Evolutionary conservation across 2,888 invertebrate genomes (phyloP).

Genomic region (Watsonalla cultraria): DNA sequence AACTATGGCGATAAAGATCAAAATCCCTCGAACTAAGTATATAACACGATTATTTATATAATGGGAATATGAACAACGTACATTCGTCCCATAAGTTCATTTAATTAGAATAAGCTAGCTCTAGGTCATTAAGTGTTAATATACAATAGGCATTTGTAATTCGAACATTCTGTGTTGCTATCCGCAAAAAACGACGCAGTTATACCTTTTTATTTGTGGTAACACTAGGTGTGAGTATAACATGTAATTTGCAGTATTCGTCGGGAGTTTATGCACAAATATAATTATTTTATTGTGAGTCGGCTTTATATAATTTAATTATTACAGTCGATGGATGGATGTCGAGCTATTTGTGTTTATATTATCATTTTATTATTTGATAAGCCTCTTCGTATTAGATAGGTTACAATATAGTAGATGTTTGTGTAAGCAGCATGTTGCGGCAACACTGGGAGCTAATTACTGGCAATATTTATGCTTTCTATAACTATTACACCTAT

Average conservation of each 20-base stretch:
- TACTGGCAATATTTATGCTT: slow-evolving; percentile 25
- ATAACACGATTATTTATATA: slow-evolving; percentile 3
- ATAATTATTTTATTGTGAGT: slow-evolving; percentile 33
- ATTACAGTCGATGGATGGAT: slow-evolving; percentile 51
- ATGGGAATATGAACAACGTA: slow-evolving; percentile 23
- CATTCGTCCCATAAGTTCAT: slow-evolving; percentile 44
- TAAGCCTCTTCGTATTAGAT: slow-evolving; percentile 70
- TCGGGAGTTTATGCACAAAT: slow-evolving; percentile 49
- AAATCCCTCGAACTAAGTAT: background rate
- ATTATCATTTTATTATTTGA: slow-evolving; percentile 27
- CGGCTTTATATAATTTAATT: slow-evolving; percentile 46
- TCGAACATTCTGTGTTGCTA: slow-evolving; percentile 62
- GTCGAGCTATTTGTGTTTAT: slow-evolving; percentile 48
- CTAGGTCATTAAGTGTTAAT: slow-evolving; percentile 57
- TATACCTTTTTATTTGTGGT: slow-evolving; percentile 32
- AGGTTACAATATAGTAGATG: slow-evolving; percentile 69
- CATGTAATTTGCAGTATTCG: slow-evolving; percentile 54
- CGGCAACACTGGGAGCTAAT: slow-evolving; percentile 29
- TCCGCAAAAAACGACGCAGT: slow-evolving; percentile 40
- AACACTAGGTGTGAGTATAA: slow-evolving; percentile 39
- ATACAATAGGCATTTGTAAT: slow-evolving; percentile 65
- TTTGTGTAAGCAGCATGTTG: slow-evolving; percentile 53
- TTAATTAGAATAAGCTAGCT: slow-evolving; percentile 62
- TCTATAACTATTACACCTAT: slow-evolving; percentile 15
- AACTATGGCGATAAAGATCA: no score